Base-by-base conservation (phyloP, 2,797 vertebrate species). In the Alosa sapidissima region DNA sequence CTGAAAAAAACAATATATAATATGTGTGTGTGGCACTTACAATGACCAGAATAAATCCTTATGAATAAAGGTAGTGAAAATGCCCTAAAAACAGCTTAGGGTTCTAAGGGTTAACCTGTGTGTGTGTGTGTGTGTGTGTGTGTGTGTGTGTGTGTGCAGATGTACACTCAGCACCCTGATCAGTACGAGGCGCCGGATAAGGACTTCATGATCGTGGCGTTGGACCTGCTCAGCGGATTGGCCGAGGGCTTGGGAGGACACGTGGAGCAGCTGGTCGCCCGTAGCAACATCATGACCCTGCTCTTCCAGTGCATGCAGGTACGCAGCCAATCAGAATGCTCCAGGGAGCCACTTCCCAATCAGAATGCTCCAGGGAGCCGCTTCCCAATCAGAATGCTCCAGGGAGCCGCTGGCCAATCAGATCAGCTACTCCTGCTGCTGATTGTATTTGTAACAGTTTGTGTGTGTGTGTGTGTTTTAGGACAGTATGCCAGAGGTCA, bases 281-380 rank as follows among this genome's bases (percentile, higher is more conserved):
- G 97, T 0, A 98, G 97, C 75, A 99, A 98, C 93, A 96, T 99
- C 89, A 98, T 99, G 98, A 99, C 97, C 0, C 93, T 99, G 86
- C 95, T 99, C 0, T 98, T 98, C 92, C 97, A 98, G 93, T 98
- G 97, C 92, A 98, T 99, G 98, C 98, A 99, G 97, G 98, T 98
- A 84, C 1, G n/a, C 0, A 81, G 51, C 7, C 3, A 52, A 62
- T 28, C 28, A 28, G 28, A 28, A 28, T 28, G 28, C 28, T 28
- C 9, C 62, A 28, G 9, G 0, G 8, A 65, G 8, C 24, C 28
- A 13, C 62, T n/a, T 28, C 62, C 62, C 62, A 68, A 68, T 68
- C 62, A 68, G 28, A 28, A n/a, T n/a, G n/a, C n/a, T n/a, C n/a
- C n/a, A n/a, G n/a, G n/a, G n/a, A n/a, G n/a, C n/a, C n/a, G n/a